Conservation (phyloP, 1,140 invertebrate species). For the Steinernema khuongi region DNA sequence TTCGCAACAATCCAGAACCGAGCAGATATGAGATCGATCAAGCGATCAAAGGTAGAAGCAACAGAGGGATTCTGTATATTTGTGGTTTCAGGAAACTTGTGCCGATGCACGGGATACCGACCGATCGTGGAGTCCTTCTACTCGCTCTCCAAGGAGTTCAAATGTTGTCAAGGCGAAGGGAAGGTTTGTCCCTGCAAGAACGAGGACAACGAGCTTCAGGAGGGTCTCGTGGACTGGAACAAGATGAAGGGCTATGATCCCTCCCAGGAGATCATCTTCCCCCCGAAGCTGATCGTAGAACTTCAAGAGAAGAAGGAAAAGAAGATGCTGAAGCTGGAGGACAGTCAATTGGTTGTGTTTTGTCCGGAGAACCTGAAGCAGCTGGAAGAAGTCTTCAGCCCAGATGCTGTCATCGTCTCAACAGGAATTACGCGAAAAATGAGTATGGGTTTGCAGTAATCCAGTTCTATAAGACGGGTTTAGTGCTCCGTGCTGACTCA, state of each 20-base stretch:
- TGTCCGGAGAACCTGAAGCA: not conserved
- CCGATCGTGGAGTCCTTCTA: constrained; percentile 43
- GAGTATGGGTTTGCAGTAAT: not conserved
- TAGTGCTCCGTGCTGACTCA: not conserved
- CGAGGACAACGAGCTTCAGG: constrained; percentile 52
- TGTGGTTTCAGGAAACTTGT: constrained; percentile 39
- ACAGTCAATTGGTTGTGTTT: not conserved
- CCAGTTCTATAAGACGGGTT: constrained; percentile 1
- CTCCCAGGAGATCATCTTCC: constrained; percentile 84
- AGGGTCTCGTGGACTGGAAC: constrained; percentile 56
- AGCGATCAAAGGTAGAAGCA: constrained; percentile 36
- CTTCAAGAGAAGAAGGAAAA: not conserved
- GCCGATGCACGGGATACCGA: constrained; percentile 46
- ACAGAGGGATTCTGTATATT: not conserved
- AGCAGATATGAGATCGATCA: constrained; percentile 29
- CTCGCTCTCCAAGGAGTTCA: constrained; percentile 31
- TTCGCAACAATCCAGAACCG: constrained; percentile 39
- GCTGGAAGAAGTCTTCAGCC: not conserved
- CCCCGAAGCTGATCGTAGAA: constrained; percentile 73
- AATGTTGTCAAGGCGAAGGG: constrained; percentile 34
- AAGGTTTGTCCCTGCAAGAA: constrained; percentile 26
- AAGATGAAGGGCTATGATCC: constrained; percentile 65
- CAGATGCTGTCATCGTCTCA: constrained; percentile 17
- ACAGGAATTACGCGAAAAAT: constrained; percentile 29
- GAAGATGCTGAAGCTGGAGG: not conserved